Percentiles rank a stretch among this genome's conserved stretches.
These are phyloP conservation scores for Bombus breviceps DNA, from an alignment of 1,140 invertebrate species.

Conservation along the genomic window DNA sequence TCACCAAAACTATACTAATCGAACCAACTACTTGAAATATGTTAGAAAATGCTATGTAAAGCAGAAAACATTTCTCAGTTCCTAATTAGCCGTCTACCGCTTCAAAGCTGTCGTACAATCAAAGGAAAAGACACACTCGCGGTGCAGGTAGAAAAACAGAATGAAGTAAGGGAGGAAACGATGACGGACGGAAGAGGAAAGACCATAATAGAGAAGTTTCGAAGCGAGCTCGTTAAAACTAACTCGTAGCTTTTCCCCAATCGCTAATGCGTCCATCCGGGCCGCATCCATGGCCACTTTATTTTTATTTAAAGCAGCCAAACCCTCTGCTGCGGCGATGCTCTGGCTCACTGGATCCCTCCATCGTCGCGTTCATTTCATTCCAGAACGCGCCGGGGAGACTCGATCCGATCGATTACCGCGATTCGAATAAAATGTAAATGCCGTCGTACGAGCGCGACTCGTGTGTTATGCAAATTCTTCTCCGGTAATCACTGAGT, in stretches of 20 bases:
- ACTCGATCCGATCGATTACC: slow-evolving; percentile 80
- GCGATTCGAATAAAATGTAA: slow-evolving; percentile 83
- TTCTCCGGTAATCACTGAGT: slow-evolving; percentile 82
- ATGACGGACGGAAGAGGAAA: not conserved
- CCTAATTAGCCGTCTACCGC: not conserved
- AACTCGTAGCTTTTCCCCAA: slow-evolving; percentile 73
- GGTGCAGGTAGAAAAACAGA: not conserved
- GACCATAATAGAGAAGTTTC: slow-evolving; percentile 53
- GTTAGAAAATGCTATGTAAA: too few species aligned
- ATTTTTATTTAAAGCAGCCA: slow-evolving; percentile 82
- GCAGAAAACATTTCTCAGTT: too few species aligned
- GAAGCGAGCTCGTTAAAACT: slow-evolving; percentile 73
- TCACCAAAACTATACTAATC: not conserved
- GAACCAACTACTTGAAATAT: not conserved
- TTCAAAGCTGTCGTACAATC: not conserved
- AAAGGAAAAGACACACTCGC: not conserved
- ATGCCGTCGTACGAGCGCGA: slow-evolving; percentile 69
- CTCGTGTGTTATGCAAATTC: slow-evolving; percentile 82
- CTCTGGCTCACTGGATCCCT: slow-evolving; percentile 29
- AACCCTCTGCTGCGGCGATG: slow-evolving; percentile 13
- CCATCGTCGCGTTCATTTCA: slow-evolving; percentile 69
- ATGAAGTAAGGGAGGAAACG: too few species aligned
- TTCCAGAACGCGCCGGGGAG: slow-evolving; percentile 59
- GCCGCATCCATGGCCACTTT: slow-evolving; percentile 75
- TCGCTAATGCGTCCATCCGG: slow-evolving; percentile 79